These are phyloP conservation scores for Spatula versicolor DNA, from an alignment of 2,797 vertebrate species.

Conservation along the genomic window DNA sequence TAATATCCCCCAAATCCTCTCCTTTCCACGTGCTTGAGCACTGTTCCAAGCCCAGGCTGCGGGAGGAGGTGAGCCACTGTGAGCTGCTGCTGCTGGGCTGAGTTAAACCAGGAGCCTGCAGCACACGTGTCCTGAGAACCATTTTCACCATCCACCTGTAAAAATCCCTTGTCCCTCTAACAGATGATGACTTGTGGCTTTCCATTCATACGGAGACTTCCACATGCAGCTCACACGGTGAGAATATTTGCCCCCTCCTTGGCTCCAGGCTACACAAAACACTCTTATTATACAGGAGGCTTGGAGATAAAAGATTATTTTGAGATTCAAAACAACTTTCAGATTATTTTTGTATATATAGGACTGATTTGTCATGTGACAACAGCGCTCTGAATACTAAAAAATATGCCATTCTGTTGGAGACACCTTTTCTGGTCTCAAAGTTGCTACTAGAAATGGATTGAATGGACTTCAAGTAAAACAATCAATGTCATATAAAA, in stretches of 20 bases:
- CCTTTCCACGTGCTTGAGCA: not conserved
- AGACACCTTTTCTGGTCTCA: not conserved
- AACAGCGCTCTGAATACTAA: not conserved
- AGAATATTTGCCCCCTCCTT: fast-evolving
- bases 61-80: not conserved
- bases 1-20: not conserved
- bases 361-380: not conserved
- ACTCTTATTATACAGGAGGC: fast-evolving
- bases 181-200: not conserved
- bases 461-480: not conserved
- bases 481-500: not conserved
- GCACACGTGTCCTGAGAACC: not conserved
- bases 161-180: not conserved
- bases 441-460: not conserved
- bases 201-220: not conserved
- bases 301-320: not conserved
- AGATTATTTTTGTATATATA: not conserved
- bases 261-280: not conserved
- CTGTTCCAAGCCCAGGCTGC: not conserved
- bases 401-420: not conserved
- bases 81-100: fast-evolving
- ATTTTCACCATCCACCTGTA: not conserved
- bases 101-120: not conserved
- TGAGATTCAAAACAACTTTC: not conserved
- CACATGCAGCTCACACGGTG: not conserved